Evolutionary conservation across 1,140 invertebrate species (phyloP), one percentile per base, ranked within the genome.

Genomic region (Cheumatopsyche charites): DNA sequence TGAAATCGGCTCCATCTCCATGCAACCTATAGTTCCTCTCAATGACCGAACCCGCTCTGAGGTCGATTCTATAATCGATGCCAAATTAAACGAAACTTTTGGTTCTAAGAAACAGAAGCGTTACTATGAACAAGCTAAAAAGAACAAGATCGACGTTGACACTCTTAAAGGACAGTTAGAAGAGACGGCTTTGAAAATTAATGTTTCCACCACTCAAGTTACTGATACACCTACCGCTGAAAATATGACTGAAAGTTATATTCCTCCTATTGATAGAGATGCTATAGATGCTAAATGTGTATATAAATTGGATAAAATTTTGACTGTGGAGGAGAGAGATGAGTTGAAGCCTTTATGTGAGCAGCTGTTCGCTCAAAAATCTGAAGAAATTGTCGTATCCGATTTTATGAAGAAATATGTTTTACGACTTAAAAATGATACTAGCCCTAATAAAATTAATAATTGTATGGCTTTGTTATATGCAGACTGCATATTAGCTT

Each of bases 21-120:
- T 72, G 13, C 71, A 74, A 70, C 72, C 75, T 1, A 19, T 70
- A 12, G 29, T 62, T 4, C 19, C 5, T 5, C 47, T 13, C 1
- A 47, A 19, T 11, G 62, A 36, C 13, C 5, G 4, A 61, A 49
- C 45, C 13, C 4, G 17, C 5, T 15, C 13, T 5, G 45, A n/a
- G 3, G 4, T 23, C 5, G 6, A 15, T 12, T 5, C 5, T 15
- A 3, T 13, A 3, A 49, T 13, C 13, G 55, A 61, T 12, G 15
- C 21, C 21, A 61, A 71, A 4, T 74, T 85, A 1, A 81, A 81
- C 15, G 84, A 82, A 77, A 75, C 82, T 36, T 85, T 85, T 78
- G 83, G 83, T 55, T 84, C 83, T 0, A 85, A 85, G 62, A 80
- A 79, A 72, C 71, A 73, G 0, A 84, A 82, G 76, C 71, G 83